phyloP scores from a whole-genome alignment of 2,888 invertebrate genomes.

The Latheticus oryzae region DNA sequence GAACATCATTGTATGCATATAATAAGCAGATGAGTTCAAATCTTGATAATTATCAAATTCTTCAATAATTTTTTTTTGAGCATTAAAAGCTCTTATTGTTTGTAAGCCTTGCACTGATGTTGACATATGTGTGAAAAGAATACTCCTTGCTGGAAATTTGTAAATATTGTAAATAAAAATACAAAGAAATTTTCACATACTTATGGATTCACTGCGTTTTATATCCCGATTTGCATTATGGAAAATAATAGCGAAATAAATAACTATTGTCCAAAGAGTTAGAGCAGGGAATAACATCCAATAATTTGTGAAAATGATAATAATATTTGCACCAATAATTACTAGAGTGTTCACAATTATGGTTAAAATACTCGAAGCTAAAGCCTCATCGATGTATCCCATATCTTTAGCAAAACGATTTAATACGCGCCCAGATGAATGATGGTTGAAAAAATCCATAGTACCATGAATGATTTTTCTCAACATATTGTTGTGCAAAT shows the following conservation, averaged over 20 bases:
- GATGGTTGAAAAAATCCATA: conserved; percentile 75
- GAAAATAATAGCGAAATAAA: not conserved
- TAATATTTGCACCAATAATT: not conserved
- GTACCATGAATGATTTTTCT: conserved; percentile 70
- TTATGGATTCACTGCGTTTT: conserved; percentile 12
- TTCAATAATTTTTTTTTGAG: conserved; percentile 70
- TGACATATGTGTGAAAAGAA: conserved; percentile 5
- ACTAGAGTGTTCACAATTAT: not conserved
- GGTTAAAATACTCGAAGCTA: no score
- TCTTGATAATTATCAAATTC: conserved; percentile 73
- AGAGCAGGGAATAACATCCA: conserved; percentile 18
- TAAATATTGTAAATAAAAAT: no score
- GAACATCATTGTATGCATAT: conserved; percentile 70
- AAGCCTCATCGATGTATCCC: conserved; percentile 67
- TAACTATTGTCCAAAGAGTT: not conserved
- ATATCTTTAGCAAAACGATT: conserved; percentile 78
- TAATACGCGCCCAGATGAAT: conserved; percentile 71
- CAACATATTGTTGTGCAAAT: conserved; percentile 67
- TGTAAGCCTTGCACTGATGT: conserved; percentile 5
- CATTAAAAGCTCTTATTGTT: conserved; percentile 61
- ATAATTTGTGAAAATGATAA: conserved; percentile 10
- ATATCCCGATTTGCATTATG: conserved; percentile 4
- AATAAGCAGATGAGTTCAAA: conserved; percentile 78
- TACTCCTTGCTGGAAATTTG: conserved; percentile 14
- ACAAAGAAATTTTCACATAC: conserved; percentile 5